Percentiles rank a stretch among this genome's conserved stretches.
Evolutionary conservation across 2,888 invertebrate genomes (phyloP).

Genomic region (Ormyrus rosae): DNA sequence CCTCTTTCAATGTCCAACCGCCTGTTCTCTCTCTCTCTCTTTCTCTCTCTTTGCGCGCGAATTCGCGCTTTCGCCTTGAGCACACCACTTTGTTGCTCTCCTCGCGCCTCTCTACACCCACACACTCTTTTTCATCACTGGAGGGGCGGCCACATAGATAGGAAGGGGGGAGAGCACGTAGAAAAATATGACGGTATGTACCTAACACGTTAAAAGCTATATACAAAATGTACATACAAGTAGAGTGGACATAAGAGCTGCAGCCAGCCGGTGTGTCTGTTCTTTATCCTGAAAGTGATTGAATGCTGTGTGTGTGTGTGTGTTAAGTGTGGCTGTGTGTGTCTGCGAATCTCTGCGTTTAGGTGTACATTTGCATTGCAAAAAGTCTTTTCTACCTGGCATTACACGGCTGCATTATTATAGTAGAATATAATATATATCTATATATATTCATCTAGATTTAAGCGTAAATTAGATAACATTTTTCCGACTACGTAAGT

Average conservation of each 20-base stretch:
- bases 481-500: constrained; percentile 21
- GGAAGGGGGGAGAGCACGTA: constrained; percentile 62
- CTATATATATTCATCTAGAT: not conserved
- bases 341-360: not conserved
- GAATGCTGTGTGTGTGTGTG: not conserved
- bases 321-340: not conserved
- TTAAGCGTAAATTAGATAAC: not conserved
- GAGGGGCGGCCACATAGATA: constrained; percentile 16
- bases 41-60: constrained; percentile 9
- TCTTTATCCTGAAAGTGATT: constrained; percentile 30
- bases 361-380: constrained; percentile 11
- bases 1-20: not conserved
- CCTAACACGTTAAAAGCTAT: constrained; percentile 62
- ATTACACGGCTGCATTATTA: constrained; percentile 1
- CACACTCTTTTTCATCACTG: constrained; percentile 45
- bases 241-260: constrained; percentile 39
- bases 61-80: not conserved
- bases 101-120: not conserved
- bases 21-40: constrained; percentile 37
- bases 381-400: constrained; percentile 15
- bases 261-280: constrained; percentile 9
- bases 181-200: constrained; percentile 73
- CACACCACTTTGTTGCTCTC: not conserved
- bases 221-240: constrained; percentile 68
- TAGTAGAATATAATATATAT: constrained; percentile 16